phyloP scores from a whole-genome alignment of 2,797 vertebrate species.

The Rhabdophis nuchalis region DNA sequence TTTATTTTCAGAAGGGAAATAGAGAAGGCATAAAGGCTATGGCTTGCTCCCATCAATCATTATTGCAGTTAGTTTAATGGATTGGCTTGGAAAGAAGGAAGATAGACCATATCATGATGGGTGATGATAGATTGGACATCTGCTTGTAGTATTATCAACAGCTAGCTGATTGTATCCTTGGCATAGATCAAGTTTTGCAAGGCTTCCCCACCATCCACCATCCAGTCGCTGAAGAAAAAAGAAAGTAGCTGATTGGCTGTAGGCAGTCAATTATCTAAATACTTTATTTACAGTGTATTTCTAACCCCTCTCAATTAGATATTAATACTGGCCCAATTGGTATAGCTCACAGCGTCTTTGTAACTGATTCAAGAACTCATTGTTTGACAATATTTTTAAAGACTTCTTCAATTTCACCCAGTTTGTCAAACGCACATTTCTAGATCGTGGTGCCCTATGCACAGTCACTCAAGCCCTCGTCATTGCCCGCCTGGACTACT shows the following conservation, averaged over 20 bases:
- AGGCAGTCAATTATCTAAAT: not conserved
- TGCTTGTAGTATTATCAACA: not conserved
- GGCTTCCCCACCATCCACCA: not conserved
- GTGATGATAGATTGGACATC: not conserved
- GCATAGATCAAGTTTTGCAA: not conserved
- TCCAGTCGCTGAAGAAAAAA: not conserved
- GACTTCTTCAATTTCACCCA: not conserved
- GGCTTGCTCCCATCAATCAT: not conserved
- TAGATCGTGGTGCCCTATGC: too few relatives aligned
- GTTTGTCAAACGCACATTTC: not conserved
- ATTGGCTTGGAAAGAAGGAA: not conserved
- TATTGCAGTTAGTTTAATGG: not conserved
- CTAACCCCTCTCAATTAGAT: not conserved
- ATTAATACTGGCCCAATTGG: not conserved
- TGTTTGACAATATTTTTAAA: not conserved
- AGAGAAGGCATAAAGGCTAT: not conserved
- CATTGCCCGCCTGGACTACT: too few relatives aligned
- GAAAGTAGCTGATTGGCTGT: not conserved
- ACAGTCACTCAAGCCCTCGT: too few relatives aligned
- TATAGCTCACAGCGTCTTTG: not conserved
- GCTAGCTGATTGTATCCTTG: not conserved
- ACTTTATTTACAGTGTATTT: not conserved
- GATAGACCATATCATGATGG: not conserved
- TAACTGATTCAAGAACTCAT: not conserved
- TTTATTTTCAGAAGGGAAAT: not conserved